Evolutionary conservation across 2,113 vertebrate genomes (phyloP), one percentile per base, ranked within the genome.

Genomic region (Chionomys nivalis): DNA sequence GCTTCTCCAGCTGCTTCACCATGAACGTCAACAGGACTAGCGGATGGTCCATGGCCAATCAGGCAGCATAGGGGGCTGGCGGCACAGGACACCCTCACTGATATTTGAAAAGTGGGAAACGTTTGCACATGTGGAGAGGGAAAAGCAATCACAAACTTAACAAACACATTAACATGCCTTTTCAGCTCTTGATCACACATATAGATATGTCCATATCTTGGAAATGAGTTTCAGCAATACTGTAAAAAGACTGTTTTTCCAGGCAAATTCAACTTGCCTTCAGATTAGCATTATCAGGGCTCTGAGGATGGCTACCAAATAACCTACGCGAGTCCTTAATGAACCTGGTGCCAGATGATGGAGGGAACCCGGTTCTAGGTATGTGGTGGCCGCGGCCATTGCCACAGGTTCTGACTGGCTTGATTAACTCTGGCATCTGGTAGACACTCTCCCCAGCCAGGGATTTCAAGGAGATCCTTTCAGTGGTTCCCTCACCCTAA

Each of bases 1-100:
- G 98, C 33, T 99, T 99, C 98, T 99, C 99, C 88, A 99, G 98
- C 98, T 99, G 99, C 94, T 99, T 99, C 0, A 99, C 98, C 1
- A 99, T 99, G 96, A 99, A 99, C 99, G 99, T 39, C 26, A 63
- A 28, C 23, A 63, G 81, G n/a, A 83, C n/a, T 31, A 10, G n/a
- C 0, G 7, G 61, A 63, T 19, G 36, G 24, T 42, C n/a, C 58
- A 42, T 2, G n/a, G n/a, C n/a, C n/a, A 63, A 3, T 17, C 16
- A 3, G 13, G n/a, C 13, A 14, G n/a, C 55, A 28, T 26, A 5
- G 12, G 36, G 26, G 39, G 6, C 5, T 1, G 58, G 19, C 5
- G 0, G 26, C 82, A 42, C 58, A 85, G 5, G 61, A 33, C 10
- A 44, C 28, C 26, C 65, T 16, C 63, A 83, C 5, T 13, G 77